phyloP scores from a whole-genome alignment of 1,140 invertebrate genomes.

The Globodera rostochiensis region DNA sequence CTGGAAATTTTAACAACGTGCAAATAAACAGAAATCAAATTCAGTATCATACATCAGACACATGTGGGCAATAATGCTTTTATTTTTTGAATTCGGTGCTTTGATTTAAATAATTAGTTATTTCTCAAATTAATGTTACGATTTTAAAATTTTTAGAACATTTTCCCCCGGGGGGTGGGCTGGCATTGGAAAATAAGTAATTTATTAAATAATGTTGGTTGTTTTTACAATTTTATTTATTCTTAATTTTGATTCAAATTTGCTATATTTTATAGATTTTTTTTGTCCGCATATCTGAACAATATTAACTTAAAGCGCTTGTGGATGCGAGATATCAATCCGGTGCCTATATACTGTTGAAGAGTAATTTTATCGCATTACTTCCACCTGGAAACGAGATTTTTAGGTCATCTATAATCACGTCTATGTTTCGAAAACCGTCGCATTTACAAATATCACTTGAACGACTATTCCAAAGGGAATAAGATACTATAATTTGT shows the following conservation, averaged over 20 bases:
- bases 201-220: no score
- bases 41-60: neutral
- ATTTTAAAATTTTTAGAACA: no score
- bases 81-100: neutral
- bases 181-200: no score
- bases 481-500: no score
- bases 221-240: no score
- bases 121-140: no score
- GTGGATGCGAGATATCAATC: no score
- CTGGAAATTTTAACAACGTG: neutral
- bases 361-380: neutral
- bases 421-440: neutral
- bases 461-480: neutral
- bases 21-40: neutral
- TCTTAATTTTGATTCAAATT: no score
- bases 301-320: no score
- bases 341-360: neutral
- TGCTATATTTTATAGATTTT: no score
- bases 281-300: neutral
- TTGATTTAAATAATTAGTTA: no score
- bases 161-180: no score
- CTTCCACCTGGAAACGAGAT: neutral
- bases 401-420: neutral
- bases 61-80: constrained; percentile 5
- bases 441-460: neutral